Evolutionary conservation across 2,113 vertebrate genomes (phyloP).

Genomic region (Otus sunia): DNA sequence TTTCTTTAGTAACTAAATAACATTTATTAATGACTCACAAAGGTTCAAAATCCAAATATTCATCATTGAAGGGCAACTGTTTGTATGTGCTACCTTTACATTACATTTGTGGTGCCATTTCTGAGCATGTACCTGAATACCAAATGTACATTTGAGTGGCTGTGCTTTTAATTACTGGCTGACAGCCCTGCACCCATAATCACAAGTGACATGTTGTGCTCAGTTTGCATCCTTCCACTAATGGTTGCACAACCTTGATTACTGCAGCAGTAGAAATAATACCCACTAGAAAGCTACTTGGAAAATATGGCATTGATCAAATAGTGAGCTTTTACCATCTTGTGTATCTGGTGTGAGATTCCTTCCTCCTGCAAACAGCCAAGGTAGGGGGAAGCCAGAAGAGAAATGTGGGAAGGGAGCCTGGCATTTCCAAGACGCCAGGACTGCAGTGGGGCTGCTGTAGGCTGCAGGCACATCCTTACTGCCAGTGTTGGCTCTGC

Average conservation of each 20-base stretch:
- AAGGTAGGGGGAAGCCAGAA: rapidly evolving
- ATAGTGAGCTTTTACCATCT: not conserved
- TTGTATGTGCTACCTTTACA: not conserved
- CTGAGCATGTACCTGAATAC: not conserved
- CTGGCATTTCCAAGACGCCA: rapidly evolving
- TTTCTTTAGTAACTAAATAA: not conserved
- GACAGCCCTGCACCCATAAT: not conserved
- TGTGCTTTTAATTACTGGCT: not conserved
- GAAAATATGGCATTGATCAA: not conserved
- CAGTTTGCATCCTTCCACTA: not conserved
- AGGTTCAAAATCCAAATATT: not conserved
- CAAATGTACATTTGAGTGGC: not conserved
- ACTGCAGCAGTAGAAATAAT: not conserved
- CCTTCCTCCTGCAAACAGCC: not conserved
- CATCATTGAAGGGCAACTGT: not conserved
- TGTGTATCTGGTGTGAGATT: not conserved
- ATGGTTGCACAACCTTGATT: not conserved
- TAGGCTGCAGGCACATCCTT: not conserved
- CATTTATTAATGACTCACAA: not conserved
- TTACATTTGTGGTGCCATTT: not conserved
- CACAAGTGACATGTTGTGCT: rapidly evolving
- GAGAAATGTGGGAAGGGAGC: not conserved
- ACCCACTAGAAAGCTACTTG: not conserved
- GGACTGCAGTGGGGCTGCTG: not conserved
- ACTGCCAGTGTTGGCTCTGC: not conserved